Evolutionary conservation across 2,797 vertebrate genomes (phyloP).

Genomic region (Luscinia luscinia): DNA sequence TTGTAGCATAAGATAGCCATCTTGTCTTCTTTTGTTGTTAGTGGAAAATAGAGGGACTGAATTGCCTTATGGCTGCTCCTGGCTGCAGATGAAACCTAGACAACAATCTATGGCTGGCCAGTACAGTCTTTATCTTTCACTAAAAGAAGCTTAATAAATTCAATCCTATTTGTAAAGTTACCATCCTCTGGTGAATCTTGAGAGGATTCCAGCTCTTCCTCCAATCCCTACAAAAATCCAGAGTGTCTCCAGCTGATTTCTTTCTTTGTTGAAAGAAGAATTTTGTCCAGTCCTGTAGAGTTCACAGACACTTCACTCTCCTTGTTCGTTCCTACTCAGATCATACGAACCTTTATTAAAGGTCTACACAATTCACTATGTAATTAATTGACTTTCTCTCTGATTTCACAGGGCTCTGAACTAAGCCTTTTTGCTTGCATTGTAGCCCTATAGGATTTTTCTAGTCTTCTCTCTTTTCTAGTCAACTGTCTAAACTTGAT

Average conservation of each 20-base stretch:
- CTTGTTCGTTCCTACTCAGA: not conserved
- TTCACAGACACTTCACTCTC: not conserved
- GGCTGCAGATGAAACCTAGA: constrained; percentile 1
- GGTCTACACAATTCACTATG: not conserved
- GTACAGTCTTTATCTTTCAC: constrained; percentile 8
- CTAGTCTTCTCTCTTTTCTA: not conserved
- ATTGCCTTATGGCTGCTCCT: constrained; percentile 9
- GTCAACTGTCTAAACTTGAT: not conserved
- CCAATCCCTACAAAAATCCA: not conserved
- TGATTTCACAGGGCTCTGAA: not conserved
- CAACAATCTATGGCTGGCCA: not conserved
- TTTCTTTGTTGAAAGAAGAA: not conserved
- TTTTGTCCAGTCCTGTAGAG: not conserved
- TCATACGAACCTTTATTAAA: not conserved
- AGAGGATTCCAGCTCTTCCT: constrained; percentile 10
- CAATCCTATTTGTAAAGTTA: not conserved
- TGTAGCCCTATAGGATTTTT: not conserved
- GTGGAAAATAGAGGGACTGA: not conserved
- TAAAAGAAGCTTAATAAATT: not conserved
- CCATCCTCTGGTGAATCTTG: not conserved
- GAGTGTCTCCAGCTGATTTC: not conserved
- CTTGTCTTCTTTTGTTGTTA: not conserved
- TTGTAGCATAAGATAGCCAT: constrained; percentile 8
- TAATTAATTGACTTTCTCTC: not conserved
- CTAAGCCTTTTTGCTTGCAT: not conserved